Conservation (phyloP, 2,113 vertebrate genomes). For the Phrynosoma platyrhinos region DNA sequence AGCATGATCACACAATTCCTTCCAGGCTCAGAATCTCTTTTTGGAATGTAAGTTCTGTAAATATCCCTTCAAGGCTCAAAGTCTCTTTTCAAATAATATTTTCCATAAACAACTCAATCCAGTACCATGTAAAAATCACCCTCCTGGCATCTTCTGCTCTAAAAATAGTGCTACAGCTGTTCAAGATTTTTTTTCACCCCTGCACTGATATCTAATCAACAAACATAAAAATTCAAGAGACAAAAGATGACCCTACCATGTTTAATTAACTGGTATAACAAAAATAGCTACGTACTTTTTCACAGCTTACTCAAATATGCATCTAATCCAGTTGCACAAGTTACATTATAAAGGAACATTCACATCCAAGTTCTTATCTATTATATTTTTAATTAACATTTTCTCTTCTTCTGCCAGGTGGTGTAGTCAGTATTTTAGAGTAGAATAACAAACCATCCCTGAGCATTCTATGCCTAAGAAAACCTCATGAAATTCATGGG, state of each 20-base stretch:
- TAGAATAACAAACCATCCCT: too few species aligned
- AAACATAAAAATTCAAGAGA: slow-evolving; percentile 25
- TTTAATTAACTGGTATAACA: slow-evolving; percentile 7
- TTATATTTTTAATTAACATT: neutral
- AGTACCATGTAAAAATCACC: slow-evolving; percentile 20
- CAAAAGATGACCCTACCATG: neutral
- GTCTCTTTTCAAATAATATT: neutral
- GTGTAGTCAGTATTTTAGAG: too few species aligned
- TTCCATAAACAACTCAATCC: slow-evolving; percentile 24
- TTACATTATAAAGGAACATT: neutral
- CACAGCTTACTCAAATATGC: neutral
- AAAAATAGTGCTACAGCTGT: slow-evolving; percentile 48
- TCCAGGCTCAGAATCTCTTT: slow-evolving; percentile 31
- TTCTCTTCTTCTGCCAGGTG: neutral
- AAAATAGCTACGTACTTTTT: neutral
- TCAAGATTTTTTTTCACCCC: slow-evolving; percentile 32
- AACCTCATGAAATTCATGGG: too few species aligned
- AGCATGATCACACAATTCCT: slow-evolving; percentile 21
- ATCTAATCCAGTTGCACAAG: neutral
- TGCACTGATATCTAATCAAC: slow-evolving; percentile 49
- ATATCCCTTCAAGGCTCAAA: neutral
- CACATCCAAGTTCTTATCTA: neutral
- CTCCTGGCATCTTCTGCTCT: slow-evolving; percentile 42
- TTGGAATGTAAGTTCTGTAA: neutral
- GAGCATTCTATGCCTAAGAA: too few species aligned